These are phyloP conservation scores for Portunus trituberculatus DNA, from an alignment of 1,140 invertebrate genomes.

Conservation along the genomic window DNA sequence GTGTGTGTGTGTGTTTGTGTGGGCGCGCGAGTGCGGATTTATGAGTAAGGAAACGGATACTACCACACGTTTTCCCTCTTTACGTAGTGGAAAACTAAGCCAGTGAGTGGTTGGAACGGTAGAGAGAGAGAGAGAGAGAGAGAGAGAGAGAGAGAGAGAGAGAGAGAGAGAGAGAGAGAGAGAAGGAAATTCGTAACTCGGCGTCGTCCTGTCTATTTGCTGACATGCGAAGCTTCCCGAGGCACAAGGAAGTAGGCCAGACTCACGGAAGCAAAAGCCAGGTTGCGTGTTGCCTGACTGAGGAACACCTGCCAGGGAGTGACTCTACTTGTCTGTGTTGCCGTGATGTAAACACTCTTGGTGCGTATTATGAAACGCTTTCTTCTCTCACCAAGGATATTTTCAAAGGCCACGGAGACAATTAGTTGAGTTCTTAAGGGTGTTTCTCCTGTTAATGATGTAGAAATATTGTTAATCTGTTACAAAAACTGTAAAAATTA, in stretches of 20 bases:
- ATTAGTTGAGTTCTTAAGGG: neutral
- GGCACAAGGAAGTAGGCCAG: neutral
- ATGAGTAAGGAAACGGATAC: too few species aligned
- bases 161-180: conserved; percentile 29
- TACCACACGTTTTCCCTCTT: neutral
- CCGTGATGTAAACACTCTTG: neutral
- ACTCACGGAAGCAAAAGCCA: neutral
- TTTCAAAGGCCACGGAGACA: neutral
- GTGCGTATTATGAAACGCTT: neutral
- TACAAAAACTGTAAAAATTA: too few species aligned
- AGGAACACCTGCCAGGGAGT: neutral
- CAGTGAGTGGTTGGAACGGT: neutral
- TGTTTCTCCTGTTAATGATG: too few species aligned
- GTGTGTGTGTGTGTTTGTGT: conserved; percentile 58
- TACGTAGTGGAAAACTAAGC: neutral
- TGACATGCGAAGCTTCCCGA: neutral
- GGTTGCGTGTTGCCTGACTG: neutral
- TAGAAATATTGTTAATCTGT: too few species aligned
- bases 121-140: neutral
- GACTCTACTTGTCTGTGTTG: neutral
- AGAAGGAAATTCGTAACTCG: neutral
- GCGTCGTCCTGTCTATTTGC: neutral
- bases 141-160: neutral
- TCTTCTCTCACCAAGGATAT: neutral
- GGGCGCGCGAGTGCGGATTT: neutral